phyloP scores from a whole-genome alignment of 2,113 vertebrate genomes.

The Campylorhamphus procurvoides region DNA sequence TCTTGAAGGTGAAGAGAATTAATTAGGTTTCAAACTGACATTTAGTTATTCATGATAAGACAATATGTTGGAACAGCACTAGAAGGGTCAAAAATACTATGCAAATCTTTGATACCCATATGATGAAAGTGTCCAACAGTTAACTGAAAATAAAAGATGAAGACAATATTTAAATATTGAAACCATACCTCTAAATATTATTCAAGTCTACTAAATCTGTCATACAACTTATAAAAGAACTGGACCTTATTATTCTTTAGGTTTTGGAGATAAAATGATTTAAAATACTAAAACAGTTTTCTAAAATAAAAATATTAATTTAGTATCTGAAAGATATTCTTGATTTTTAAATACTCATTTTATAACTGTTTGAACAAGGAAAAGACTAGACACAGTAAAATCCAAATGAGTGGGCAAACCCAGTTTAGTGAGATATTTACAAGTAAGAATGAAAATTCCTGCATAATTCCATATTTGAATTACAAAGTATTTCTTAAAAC shows the following conservation, averaged over 20 bases:
- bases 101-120: background rate
- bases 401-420: background rate
- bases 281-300: background rate
- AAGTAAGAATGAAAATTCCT: background rate
- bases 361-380: background rate
- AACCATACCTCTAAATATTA: background rate
- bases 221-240: background rate
- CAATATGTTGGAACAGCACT: background rate
- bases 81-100: background rate
- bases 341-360: background rate
- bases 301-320: background rate
- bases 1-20: background rate
- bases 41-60: background rate
- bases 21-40: background rate
- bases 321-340: background rate
- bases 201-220: background rate
- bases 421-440: background rate
- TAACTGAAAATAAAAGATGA: background rate
- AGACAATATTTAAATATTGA: background rate
- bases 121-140: background rate
- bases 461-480: background rate
- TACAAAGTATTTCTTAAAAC: background rate
- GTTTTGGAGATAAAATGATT: background rate
- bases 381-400: background rate
- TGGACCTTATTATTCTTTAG: accelerated